These are phyloP conservation scores for Sarcophaga bullata DNA, from an alignment of 1,140 invertebrate species.

Conservation along the genomic window DNA sequence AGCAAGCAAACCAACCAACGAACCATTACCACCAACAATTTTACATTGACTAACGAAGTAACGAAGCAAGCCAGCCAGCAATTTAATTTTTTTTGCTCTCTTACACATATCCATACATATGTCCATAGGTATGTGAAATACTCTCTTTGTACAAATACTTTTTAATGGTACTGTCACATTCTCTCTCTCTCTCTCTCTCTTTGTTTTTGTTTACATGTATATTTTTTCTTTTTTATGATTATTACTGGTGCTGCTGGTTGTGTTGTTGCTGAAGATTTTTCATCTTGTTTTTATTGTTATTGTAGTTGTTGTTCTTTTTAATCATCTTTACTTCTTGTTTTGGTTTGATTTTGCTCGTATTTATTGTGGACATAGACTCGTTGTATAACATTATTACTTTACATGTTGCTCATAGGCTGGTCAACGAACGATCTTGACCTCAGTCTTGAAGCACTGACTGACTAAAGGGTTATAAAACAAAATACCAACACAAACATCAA, in stretches of 20 bases:
- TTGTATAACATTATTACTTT: neutral
- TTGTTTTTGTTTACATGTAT: too few relatives aligned
- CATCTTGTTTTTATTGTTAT: neutral
- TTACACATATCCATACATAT: neutral
- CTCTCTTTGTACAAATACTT: too few relatives aligned
- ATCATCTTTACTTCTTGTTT: neutral
- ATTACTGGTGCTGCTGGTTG: neutral
- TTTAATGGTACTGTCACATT: too few relatives aligned
- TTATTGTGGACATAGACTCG: neutral
- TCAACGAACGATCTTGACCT: conserved; percentile 40
- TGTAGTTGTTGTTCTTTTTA: neutral
- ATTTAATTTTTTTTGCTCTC: neutral
- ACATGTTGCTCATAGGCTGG: neutral
- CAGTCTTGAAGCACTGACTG: conserved; percentile 33
- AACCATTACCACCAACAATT: neutral
- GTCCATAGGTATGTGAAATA: neutral
- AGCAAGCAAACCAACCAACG: neutral
- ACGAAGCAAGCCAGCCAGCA: neutral
- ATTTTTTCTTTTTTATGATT: too few relatives aligned
- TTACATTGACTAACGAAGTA: neutral
- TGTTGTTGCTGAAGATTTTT: neutral
- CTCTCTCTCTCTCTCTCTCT: too few relatives aligned
- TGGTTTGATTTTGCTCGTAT: neutral
- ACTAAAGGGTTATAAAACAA: conserved; percentile 7
- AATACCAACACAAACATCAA: neutral